phyloP scores from a whole-genome alignment of 1,140 invertebrate genomes.

The Scaptomyza hsui region DNA sequence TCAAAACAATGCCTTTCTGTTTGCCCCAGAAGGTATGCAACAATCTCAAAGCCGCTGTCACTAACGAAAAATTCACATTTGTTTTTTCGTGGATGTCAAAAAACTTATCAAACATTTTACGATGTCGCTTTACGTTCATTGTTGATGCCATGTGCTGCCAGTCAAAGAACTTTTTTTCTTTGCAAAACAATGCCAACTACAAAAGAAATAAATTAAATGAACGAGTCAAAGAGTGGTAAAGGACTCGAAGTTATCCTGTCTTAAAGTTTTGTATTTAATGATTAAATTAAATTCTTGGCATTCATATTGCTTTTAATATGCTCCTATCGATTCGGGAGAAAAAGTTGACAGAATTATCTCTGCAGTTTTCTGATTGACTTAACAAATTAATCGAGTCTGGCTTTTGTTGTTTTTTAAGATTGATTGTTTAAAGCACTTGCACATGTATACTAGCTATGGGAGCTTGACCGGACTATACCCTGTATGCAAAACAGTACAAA shows the following conservation, averaged over 20 bases:
- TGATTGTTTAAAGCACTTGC: too few relatives aligned
- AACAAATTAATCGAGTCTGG: background rate
- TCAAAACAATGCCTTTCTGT: slow-evolving; percentile 41
- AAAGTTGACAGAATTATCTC: background rate
- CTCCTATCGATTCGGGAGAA: background rate
- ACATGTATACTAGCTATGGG: too few relatives aligned
- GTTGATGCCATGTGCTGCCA: slow-evolving; percentile 23
- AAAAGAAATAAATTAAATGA: slow-evolving; percentile 1
- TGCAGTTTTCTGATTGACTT: background rate
- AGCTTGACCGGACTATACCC: too few relatives aligned
- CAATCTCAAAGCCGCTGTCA: slow-evolving; percentile 39
- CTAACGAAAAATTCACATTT: slow-evolving; percentile 27
- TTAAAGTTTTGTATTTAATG: background rate
- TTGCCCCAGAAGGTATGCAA: slow-evolving; percentile 28
- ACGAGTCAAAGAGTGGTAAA: background rate
- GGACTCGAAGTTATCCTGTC: background rate
- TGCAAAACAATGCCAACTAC: slow-evolving; percentile 23
- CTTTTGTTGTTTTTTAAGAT: too few relatives aligned
- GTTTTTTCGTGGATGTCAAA: slow-evolving; percentile 50
- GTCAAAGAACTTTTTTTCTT: background rate
- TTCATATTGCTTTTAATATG: background rate
- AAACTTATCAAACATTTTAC: slow-evolving; percentile 46
- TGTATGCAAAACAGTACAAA: too few relatives aligned
- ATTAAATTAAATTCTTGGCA: background rate
- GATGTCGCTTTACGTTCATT: slow-evolving; percentile 27